These are phyloP conservation scores for Pollimyrus isidori DNA, from an alignment of 2,113 vertebrate genomes.

Conservation along the genomic window DNA sequence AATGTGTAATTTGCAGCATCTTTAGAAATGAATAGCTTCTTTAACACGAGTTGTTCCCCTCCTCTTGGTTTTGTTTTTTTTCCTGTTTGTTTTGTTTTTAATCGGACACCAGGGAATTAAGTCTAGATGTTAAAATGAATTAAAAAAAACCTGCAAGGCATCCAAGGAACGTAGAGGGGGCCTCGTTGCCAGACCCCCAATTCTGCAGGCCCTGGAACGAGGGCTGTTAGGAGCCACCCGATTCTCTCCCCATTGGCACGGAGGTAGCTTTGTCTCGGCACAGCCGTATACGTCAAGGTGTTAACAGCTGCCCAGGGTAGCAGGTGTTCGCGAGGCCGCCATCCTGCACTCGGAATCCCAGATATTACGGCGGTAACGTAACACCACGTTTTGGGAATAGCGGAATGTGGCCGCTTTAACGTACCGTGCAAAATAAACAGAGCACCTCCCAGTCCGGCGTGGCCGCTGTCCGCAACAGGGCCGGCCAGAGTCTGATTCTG, in stretches of 20 bases:
- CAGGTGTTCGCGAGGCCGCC: conserved; percentile 42
- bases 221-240: not conserved
- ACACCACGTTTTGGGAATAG: conserved; percentile 61
- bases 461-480: conserved; percentile 36
- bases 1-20: not conserved
- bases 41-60: not conserved
- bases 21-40: not conserved
- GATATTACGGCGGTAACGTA: conserved; percentile 51
- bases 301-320: conserved; percentile 41
- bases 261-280: conserved; percentile 11
- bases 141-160: not conserved
- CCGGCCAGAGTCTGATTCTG: not conserved
- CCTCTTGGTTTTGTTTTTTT: not conserved
- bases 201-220: not conserved
- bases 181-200: not conserved
- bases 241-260: not conserved
- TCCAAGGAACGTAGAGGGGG: not conserved
- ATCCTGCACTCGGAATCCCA: conserved; percentile 34
- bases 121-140: not conserved
- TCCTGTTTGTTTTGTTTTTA: not conserved
- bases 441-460: conserved; percentile 33
- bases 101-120: not conserved
- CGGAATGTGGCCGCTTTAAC: conserved; percentile 64
- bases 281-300: conserved; percentile 38
- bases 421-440: conserved; percentile 58